Evolutionary conservation across 2,888 invertebrate genomes (phyloP), one percentile per base, ranked within the genome.

Genomic region (Synergus japonicus): DNA sequence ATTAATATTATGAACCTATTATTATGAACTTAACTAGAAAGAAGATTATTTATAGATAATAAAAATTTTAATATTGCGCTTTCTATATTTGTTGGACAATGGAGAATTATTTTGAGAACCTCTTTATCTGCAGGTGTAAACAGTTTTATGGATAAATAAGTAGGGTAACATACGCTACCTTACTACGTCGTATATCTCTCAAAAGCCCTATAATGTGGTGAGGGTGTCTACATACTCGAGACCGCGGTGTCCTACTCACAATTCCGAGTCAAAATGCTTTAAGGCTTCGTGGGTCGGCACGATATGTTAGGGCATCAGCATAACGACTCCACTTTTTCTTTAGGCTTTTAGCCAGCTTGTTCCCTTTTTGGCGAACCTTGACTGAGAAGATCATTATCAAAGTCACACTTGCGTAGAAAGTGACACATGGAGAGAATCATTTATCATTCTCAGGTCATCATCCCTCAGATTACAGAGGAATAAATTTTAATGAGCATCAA

Each of bases 301-400:
- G 85, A 89, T 87, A 86, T 85, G 86, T 88, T 85, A 86, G 81
- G 82, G 83, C 85, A 88, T 88, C 87, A 87, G 82, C 87, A 85
- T 89, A 89, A 88, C 87, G 85, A 84, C 83, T 83, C 78, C 79
- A 85, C 84, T 85, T 86, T 87, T 87, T 85, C 85, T 83, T 81
- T 77, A 79, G 81, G 85, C 86, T 87, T 86, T 87, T 86, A 85
- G 86, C 81, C 83, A 85, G 80, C 86, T 86, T 80, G 79, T 82
- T 63, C 64, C 63, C 65, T 83, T 82, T 78, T 81, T 64, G 46
- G 73, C 69, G 58, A 64, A 49, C 29, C 79, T 66, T 54, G 46
- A 76, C 78, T 64, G 77, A 54, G 67, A 81, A 78, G 66, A 78
- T 73, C 81, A 82, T 83, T 81, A 81, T 80, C 80, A n/a, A 15